Evolutionary conservation across 2,888 invertebrate genomes (phyloP).

Genomic region (Dioctria linearis): DNA sequence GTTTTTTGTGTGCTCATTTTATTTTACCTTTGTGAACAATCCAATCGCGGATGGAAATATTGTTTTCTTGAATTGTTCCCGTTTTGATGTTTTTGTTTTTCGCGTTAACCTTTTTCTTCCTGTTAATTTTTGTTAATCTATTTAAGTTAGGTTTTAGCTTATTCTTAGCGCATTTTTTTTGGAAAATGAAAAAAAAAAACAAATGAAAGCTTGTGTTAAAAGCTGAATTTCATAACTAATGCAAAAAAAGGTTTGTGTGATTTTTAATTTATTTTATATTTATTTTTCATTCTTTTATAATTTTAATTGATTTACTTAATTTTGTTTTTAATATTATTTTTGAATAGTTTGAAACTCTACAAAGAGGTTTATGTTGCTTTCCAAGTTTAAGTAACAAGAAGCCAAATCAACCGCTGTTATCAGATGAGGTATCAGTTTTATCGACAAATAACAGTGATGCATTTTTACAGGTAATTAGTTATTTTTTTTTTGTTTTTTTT

Average conservation of each 20-base stretch:
- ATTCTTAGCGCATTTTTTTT: conserved; percentile 23
- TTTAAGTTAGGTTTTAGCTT: conserved; percentile 28
- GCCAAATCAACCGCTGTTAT: conserved; percentile 59
- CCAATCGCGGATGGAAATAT: neutral
- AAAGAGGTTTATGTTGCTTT: conserved; percentile 62
- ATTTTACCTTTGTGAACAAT: neutral
- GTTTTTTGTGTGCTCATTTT: conserved; percentile 37
- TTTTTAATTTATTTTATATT: neutral
- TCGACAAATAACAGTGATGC: conserved; percentile 62
- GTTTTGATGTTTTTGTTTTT: neutral
- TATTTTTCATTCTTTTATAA: neutral
- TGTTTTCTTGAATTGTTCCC: conserved; percentile 6
- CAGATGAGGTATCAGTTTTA: conserved; percentile 61
- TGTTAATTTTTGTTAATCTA: no score
- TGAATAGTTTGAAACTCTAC: conserved; percentile 58
- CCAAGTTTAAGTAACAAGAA: conserved; percentile 61
- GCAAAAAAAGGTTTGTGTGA: conserved; percentile 30
- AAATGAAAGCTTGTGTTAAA: conserved; percentile 1
- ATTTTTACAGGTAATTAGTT: conserved; percentile 60
- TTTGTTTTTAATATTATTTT: neutral
- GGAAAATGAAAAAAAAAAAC: neutral
- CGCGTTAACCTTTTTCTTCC: no score
- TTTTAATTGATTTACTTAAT: neutral
- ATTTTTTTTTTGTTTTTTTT: no score
- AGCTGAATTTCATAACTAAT: conserved; percentile 35